Conservation (phyloP, 1,140 invertebrate genomes). For the Aplysia californica region DNA sequence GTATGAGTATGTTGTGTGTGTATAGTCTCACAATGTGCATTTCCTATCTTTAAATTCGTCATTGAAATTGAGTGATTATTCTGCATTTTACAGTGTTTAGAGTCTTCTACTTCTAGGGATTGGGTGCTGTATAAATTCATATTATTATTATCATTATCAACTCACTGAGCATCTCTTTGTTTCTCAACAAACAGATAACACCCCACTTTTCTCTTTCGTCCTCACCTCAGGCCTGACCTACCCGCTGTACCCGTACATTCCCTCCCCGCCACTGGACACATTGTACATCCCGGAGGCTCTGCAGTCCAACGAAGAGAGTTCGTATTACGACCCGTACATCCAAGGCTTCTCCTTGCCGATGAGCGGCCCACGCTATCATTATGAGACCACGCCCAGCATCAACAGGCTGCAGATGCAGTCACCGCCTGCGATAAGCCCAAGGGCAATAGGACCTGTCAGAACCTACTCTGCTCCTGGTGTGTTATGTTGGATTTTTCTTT, state of each 20-base stretch:
- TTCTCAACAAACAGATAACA: too few relatives aligned
- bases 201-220: neutral
- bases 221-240: neutral
- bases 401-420: slow-evolving; percentile 51
- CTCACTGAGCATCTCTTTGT: too few relatives aligned
- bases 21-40: too few relatives aligned
- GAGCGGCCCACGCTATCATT: slow-evolving; percentile 39
- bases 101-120: too few relatives aligned
- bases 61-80: too few relatives aligned
- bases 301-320: neutral
- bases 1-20: too few relatives aligned
- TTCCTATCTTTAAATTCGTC: too few relatives aligned
- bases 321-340: neutral
- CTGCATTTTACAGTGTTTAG: too few relatives aligned
- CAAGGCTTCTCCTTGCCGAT: neutral
- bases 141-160: too few relatives aligned
- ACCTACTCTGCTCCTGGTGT: slow-evolving; percentile 59
- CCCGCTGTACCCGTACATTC: slow-evolving; percentile 12
- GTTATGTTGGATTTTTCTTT: neutral
- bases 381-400: slow-evolving; percentile 49
- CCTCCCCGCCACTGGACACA: slow-evolving; percentile 17
- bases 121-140: too few relatives aligned
- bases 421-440: slow-evolving; percentile 40
- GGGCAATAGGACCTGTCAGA: slow-evolving; percentile 42
- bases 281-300: slow-evolving; percentile 28